phyloP scores from a whole-genome alignment of 2,797 vertebrate species.

The Acipenser transmontanus region DNA sequence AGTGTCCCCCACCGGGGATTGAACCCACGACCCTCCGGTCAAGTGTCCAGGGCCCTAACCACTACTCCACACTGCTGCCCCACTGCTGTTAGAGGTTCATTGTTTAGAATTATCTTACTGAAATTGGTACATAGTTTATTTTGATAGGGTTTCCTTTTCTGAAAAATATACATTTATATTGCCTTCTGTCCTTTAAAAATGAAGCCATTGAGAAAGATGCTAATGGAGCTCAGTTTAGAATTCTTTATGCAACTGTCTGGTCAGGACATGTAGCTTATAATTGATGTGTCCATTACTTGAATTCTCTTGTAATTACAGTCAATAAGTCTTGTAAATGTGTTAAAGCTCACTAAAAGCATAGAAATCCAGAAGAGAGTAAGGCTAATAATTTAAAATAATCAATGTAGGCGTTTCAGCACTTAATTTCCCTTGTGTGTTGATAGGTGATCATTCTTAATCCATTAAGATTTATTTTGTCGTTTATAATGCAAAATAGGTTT shows the following conservation, averaged over 20 bases:
- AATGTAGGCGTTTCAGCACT: constrained; percentile 98
- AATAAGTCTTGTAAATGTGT: constrained; percentile 99
- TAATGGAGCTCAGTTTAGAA: constrained; percentile 95
- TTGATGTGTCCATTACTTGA: constrained; percentile 99
- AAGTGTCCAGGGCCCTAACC: too few relatives aligned
- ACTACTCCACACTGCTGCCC: too few relatives aligned
- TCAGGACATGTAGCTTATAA: constrained; percentile 98
- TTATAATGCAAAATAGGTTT: constrained; percentile 98
- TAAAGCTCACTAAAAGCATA: constrained; percentile 99
- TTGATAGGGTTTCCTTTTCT: too few relatives aligned
- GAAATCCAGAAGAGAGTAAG: constrained; percentile 97
- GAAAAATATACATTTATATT: neutral
- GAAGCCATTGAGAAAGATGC: constrained; percentile 61
- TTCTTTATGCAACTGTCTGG: constrained; percentile 95
- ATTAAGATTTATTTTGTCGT: constrained; percentile 99
- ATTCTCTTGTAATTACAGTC: constrained; percentile 99
- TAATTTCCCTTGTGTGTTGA: constrained; percentile 99
- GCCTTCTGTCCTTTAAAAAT: constrained; percentile 1
- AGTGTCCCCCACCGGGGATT: too few relatives aligned
- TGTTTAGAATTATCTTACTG: too few relatives aligned
- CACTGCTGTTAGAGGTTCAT: too few relatives aligned
- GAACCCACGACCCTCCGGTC: too few relatives aligned
- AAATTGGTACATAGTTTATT: too few relatives aligned
- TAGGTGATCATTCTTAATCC: constrained; percentile 98
- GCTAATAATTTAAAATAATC: constrained; percentile 99